phyloP scores from a whole-genome alignment of 1,140 invertebrate species.

The Eumeta japonica region DNA sequence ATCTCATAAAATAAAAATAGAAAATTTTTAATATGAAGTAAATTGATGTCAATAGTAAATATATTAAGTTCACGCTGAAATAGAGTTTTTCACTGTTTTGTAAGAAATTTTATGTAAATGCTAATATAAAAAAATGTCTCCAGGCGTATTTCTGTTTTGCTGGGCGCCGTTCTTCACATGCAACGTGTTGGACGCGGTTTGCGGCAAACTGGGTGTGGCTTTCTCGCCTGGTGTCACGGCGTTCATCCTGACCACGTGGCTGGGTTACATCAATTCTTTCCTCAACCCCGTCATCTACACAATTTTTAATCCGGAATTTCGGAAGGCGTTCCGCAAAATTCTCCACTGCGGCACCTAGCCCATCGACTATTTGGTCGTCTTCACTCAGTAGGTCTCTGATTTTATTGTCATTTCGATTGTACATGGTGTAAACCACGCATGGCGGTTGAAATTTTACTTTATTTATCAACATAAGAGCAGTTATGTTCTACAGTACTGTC shows the following conservation, averaged over 20 bases:
- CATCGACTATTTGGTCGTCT: conserved; percentile 48
- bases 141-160: conserved; percentile 92
- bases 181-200: conserved; percentile 95
- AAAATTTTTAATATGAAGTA: not conserved
- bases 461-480: too few species aligned
- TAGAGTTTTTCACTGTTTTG: too few species aligned
- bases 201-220: conserved; percentile 75
- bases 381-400: conserved; percentile 33
- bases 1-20: not conserved
- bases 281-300: conserved; percentile 99
- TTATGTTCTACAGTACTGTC: too few species aligned
- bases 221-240: conserved; percentile 85
- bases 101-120: too few species aligned
- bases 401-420: conserved; percentile 7
- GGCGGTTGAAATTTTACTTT: too few species aligned
- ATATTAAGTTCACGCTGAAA: not conserved
- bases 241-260: conserved; percentile 95
- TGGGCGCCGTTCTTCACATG: conserved; percentile 99
- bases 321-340: conserved; percentile 97
- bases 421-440: too few species aligned
- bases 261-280: conserved; percentile 98
- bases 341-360: conserved; percentile 66
- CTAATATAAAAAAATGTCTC: too few species aligned
- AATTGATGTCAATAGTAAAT: not conserved
- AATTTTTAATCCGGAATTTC: conserved; percentile 98